Percentiles rank a stretch among this genome's conserved stretches.
These are phyloP conservation scores for Troilus luridus DNA, from an alignment of 2,888 invertebrate species.

Conservation along the genomic window DNA sequence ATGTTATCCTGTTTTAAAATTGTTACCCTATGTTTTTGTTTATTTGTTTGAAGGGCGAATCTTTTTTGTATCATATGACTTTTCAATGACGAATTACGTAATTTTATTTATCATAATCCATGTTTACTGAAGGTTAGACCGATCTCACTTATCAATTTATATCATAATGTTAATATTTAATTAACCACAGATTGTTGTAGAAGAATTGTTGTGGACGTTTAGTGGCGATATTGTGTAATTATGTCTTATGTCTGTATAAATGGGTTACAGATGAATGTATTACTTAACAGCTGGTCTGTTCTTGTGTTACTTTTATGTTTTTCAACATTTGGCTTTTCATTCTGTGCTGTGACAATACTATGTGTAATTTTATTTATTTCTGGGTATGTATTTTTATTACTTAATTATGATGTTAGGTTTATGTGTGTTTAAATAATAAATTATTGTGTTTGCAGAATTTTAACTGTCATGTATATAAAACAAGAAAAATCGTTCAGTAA, in stretches of 20 bases:
- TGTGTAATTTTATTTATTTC: conserved; percentile 59
- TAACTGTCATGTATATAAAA: conserved; percentile 61
- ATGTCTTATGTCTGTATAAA: neutral
- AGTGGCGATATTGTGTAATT: neutral
- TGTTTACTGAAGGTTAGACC: conserved; percentile 12
- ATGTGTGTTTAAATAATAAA: neutral
- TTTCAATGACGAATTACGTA: conserved; percentile 57
- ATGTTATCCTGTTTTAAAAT: conserved; percentile 51
- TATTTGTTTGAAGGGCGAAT: conserved; percentile 13
- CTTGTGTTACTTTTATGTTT: conserved; percentile 63
- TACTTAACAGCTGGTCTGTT: conserved; percentile 62
- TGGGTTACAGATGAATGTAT: conserved; percentile 60
- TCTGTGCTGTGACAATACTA: conserved; percentile 61
- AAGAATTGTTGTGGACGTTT: neutral
- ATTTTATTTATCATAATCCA: conserved; percentile 45
- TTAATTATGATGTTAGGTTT: neutral
- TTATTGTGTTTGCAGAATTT: conserved; percentile 55
- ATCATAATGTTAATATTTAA: neutral
- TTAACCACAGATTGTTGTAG: neutral
- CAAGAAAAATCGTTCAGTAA: conserved; percentile 61
- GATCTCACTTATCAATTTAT: neutral
- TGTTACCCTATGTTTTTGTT: conserved; percentile 27
- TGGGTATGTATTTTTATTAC: conserved; percentile 57
- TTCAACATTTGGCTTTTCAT: conserved; percentile 64
- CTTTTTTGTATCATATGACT: conserved; percentile 50